Conservation (phyloP, 1,140 invertebrate species). For the Triops cancriformis region DNA sequence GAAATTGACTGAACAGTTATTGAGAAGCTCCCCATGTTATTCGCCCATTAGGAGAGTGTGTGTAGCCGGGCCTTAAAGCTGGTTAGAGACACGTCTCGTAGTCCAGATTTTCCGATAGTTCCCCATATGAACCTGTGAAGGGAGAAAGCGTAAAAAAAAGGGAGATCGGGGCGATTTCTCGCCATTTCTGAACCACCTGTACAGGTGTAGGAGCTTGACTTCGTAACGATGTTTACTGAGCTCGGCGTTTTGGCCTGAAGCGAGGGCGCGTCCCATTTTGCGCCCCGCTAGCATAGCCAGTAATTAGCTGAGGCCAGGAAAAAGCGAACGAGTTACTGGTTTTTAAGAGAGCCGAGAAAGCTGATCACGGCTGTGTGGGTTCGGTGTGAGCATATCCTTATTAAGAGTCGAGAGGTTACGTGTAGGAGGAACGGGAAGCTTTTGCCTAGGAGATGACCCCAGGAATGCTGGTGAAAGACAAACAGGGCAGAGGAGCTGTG, state of each 20-base stretch:
- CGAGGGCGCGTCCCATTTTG: neutral
- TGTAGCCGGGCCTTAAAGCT: no score
- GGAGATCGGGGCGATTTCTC: no score
- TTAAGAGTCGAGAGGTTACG: neutral
- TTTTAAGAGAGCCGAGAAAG: neutral
- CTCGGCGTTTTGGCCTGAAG: neutral
- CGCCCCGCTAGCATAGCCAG: neutral
- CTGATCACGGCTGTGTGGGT: neutral
- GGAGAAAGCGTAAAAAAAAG: no score
- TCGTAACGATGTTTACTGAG: neutral
- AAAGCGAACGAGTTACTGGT: neutral
- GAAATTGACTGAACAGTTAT: no score
- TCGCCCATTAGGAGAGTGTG: no score
- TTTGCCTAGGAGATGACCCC: neutral
- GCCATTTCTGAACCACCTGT: no score
- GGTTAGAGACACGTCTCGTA: neutral
- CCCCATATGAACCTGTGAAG: no score
- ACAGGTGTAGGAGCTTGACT: no score
- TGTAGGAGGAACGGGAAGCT: neutral
- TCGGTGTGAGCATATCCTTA: neutral
- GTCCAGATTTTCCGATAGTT: neutral
- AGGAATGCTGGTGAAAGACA: neutral
- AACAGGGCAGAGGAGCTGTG: neutral
- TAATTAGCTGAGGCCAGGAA: neutral
- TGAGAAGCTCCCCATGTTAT: no score